A percentile compares a stretch with the other conserved stretches of the same genome.
These are phyloP conservation scores for Chamaea fasciata DNA, from an alignment of 2,113 vertebrate species.

Conservation along the genomic window DNA sequence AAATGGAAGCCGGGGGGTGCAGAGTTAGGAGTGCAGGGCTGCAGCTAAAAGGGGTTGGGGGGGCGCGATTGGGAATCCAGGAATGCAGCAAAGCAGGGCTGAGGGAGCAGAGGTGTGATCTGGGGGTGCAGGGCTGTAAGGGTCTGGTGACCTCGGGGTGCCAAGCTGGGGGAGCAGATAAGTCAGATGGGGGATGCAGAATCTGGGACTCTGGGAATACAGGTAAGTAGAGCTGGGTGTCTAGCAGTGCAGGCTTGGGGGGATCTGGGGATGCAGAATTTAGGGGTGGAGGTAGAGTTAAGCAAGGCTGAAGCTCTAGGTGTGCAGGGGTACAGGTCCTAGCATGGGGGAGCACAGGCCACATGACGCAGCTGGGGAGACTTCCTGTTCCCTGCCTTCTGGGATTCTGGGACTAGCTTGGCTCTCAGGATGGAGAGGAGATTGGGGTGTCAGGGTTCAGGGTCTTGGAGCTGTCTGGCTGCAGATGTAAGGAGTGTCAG, in stretches of 20 bases:
- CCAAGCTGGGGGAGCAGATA: neutral
- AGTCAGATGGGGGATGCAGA: neutral
- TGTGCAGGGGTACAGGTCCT: neutral
- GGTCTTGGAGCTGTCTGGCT: neutral
- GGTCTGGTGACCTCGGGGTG: neutral
- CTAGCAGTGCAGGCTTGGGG: neutral
- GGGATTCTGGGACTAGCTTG: neutral
- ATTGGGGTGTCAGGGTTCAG: neutral
- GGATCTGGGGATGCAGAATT: neutral
- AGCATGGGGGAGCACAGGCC: neutral
- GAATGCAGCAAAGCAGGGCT: neutral
- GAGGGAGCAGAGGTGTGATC: neutral
- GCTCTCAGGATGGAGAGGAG: neutral
- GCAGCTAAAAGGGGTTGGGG: neutral
- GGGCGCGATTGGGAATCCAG: neutral
- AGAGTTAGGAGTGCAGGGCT: neutral
- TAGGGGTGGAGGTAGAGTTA: too few species aligned
- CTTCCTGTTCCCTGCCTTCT: neutral
- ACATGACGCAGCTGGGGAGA: neutral
- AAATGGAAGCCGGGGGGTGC: neutral
- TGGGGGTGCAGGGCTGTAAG: neutral
- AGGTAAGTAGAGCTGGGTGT: neutral
- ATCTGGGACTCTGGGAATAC: neutral
- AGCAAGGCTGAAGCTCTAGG: neutral
- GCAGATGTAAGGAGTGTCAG: neutral